phyloP scores from a whole-genome alignment of 2,888 invertebrate species.

The Yponomeuta cagnagella region DNA sequence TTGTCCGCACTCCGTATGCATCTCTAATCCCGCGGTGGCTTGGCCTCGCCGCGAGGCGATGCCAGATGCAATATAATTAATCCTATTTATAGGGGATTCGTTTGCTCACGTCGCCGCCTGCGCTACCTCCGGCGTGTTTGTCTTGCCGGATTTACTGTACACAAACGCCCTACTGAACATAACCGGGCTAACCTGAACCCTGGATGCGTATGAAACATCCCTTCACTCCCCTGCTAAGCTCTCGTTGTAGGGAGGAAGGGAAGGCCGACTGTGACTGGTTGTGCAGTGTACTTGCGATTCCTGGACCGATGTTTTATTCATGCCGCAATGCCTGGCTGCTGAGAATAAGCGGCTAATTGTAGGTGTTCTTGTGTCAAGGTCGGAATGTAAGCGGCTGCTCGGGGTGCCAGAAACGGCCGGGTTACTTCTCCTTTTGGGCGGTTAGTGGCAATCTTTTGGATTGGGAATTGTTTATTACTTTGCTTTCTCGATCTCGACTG shows the following conservation, averaged over 20 bases:
- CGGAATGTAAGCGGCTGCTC: conserved; percentile 30
- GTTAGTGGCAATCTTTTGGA: not conserved
- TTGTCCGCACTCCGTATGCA: not conserved
- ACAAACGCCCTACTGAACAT: conserved; percentile 34
- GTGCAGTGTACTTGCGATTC: conserved; percentile 50
- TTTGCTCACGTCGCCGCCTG: conserved; percentile 44
- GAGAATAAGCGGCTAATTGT: conserved; percentile 67
- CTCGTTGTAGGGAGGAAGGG: conserved; percentile 22
- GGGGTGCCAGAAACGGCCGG: not conserved
- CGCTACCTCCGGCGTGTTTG: conserved; percentile 44
- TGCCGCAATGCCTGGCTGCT: conserved; percentile 54
- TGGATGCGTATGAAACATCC: conserved; percentile 12
- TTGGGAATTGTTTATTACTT: conserved; percentile 11
- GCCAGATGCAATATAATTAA: conserved; percentile 39
- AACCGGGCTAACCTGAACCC: conserved; percentile 33
- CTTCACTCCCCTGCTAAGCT: conserved; percentile 18
- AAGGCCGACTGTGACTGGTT: conserved; percentile 34
- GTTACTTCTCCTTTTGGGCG: conserved; percentile 5
- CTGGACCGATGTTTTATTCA: conserved; percentile 67
- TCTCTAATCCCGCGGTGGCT: conserved; percentile 21
- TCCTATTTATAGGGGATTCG: conserved; percentile 49
- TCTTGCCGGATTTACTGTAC: conserved; percentile 32
- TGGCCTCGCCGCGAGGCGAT: conserved; percentile 8
- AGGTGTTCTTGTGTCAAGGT: conserved; percentile 53
- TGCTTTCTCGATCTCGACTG: not conserved